phyloP scores from a whole-genome alignment of 2,113 vertebrate species.

The Felis chaus region DNA sequence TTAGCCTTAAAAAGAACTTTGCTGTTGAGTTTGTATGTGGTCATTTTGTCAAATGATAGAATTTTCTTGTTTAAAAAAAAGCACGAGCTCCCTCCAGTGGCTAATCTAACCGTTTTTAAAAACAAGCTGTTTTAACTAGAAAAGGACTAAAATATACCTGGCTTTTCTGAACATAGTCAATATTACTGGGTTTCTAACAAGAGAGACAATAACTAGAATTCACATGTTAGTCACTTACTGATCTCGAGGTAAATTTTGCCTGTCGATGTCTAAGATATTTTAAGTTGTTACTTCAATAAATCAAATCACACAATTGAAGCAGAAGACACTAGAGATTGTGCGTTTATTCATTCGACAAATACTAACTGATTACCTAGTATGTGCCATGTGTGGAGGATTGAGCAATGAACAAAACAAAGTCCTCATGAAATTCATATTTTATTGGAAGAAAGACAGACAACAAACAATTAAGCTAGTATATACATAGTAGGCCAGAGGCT shows the following conservation, averaged over 20 bases:
- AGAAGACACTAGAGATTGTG: background rate
- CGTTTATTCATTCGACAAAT: background rate
- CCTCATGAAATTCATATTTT: background rate
- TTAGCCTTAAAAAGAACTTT: background rate
- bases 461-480: background rate
- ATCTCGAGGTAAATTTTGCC: background rate
- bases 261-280: background rate
- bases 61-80: background rate
- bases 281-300: constrained; percentile 34
- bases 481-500: background rate
- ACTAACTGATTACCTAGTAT: background rate
- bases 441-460: background rate
- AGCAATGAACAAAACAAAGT: background rate
- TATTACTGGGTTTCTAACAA: background rate
- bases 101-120: background rate
- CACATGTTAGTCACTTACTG: background rate
- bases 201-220: background rate
- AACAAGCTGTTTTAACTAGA: background rate
- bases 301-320: background rate
- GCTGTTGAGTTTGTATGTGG: background rate
- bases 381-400: background rate
- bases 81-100: constrained; percentile 57
- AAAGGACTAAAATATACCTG: background rate
- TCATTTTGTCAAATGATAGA: background rate
- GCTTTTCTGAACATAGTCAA: background rate